Base-by-base conservation (phyloP, 2,888 invertebrate genomes). In the Apamea epomidion region DNA sequence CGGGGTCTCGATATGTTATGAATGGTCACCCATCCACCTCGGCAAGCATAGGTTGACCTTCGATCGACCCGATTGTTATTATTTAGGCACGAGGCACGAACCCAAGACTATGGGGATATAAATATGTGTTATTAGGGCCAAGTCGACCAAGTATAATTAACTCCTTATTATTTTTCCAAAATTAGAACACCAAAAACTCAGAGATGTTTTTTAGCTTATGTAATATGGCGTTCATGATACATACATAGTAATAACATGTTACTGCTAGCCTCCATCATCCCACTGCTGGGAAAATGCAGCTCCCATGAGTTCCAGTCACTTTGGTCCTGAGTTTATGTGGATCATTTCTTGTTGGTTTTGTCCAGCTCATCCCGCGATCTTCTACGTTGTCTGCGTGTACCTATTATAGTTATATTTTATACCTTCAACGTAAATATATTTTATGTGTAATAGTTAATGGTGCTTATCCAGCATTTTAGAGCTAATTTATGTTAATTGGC, bases 401-500 rank as follows among this genome's bases (percentile, higher is more conserved):
- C 14, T 58, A 21, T 21, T 3, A 21, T 54, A n/a, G 25, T 73
- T 60, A 16, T 64, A 64, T 82, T 83, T 29, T 45, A 67, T n/a
- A 21, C 16, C 12, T 0, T 21, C 10, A 29, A 29, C n/a, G 65
- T 37, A 71, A 54, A n/a, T 10, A 45, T 54, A 12, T 42, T 37
- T 18, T 58, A 7, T 18, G 29, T 74, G 37, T 10, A 65, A 29
- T 12, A 18, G 16, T n/a, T 60, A 65, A 45, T 70, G 48, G 58
- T 45, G 65, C 51, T 74, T 54, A 64, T 54, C 48, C 65, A 67
- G 37, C 4, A 64, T 54, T 79, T 74, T 54, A 48, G 21, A 32
- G 7, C n/a, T 60, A 54, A 74, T 74, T 51, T 62, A 74, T 51
- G 51, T 48, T 78, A 74, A 82, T 84, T 82, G 21, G 3, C 6